Evolutionary conservation across 2,113 vertebrate genomes (phyloP), one percentile per base, ranked within the genome.

Genomic region (Talpa occidentalis): DNA sequence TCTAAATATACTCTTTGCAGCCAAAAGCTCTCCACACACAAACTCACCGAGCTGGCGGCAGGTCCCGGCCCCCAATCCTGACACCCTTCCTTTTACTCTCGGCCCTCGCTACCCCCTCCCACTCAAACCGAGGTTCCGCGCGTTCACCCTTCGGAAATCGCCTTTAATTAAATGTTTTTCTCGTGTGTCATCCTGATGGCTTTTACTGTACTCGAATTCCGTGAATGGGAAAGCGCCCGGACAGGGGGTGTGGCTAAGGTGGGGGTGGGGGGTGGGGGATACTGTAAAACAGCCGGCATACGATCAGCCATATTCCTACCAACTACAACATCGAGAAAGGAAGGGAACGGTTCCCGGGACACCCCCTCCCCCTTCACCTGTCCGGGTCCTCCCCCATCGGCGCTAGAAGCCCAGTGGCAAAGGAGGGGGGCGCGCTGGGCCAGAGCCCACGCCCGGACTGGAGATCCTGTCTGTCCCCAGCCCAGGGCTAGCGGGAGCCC

Each of bases 281-380:
- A 99, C 98, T 98, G 99, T 99, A 99, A 98, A 99, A 99, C 99
- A 98, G 98, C 98, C 98, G 97, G 98, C 98, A 98, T 98, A 98
- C 96, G 98, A 98, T 98, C 97, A 98, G 98, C 98, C 98, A 98
- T 98, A 95, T 98, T 98, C 92, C 97, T 80, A 92, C 97, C 90
- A 97, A 96, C 94, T 95, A 32, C 44, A 87, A 91, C 80, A 67
- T 6, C 28, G 11, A 94, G 11, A 94, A 66, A 82, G 74, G 94
- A 91, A 91, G 94, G 94, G 89, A 94, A 90, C 26, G 86, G 91
- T n/a, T 93, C 52, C 72, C 4, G 11, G 85, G 76, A 47, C 67
- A 94, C 82, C 42, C 26, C 79, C 91, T 78, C 42, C 26, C 79
- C 91, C 70, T 62, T 35, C 32, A 56, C 54, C 54, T 56, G 21